Percentiles rank a stretch among this genome's conserved stretches.
These are phyloP conservation scores for Strix occidentalis DNA, from an alignment of 2,797 vertebrate genomes.

Conservation along the genomic window DNA sequence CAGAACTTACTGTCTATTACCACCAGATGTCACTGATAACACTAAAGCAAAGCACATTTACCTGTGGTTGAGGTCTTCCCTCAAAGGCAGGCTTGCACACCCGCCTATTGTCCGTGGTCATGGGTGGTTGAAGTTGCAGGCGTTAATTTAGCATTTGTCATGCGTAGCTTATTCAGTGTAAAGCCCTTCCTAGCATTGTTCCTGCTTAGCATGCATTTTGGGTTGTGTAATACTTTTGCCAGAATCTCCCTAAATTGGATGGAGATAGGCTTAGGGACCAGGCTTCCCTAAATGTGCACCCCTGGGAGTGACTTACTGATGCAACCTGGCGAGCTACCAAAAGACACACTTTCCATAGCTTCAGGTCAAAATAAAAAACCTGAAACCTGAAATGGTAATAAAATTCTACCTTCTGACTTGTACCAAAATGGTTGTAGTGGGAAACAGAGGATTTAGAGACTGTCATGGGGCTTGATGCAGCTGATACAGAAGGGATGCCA, in stretches of 20 bases:
- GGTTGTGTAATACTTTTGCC: not conserved
- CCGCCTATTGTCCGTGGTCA: not conserved
- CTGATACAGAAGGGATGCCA: not conserved
- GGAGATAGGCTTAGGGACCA: not conserved
- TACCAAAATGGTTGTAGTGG: not conserved
- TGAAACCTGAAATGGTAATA: not conserved
- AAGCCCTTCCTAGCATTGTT: not conserved
- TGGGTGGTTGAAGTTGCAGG: not conserved
- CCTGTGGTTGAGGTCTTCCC: not conserved
- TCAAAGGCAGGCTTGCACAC: not conserved
- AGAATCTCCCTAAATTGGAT: not conserved
- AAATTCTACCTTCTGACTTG: not conserved
- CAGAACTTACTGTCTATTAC: not conserved
- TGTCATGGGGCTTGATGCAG: not conserved
- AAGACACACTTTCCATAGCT: not conserved
- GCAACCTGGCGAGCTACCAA: not conserved
- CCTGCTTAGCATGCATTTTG: not conserved
- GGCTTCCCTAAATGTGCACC: not conserved
- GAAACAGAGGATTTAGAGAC: not conserved
- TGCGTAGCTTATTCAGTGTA: not conserved
- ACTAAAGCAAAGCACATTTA: not conserved
- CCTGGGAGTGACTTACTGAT: not conserved
- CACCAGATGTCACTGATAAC: conserved; percentile 72
- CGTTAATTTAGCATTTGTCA: conserved; percentile 8
- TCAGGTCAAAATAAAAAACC: not conserved